phyloP scores from a whole-genome alignment of 2,797 vertebrate species.

The Astyanax mexicanus region DNA sequence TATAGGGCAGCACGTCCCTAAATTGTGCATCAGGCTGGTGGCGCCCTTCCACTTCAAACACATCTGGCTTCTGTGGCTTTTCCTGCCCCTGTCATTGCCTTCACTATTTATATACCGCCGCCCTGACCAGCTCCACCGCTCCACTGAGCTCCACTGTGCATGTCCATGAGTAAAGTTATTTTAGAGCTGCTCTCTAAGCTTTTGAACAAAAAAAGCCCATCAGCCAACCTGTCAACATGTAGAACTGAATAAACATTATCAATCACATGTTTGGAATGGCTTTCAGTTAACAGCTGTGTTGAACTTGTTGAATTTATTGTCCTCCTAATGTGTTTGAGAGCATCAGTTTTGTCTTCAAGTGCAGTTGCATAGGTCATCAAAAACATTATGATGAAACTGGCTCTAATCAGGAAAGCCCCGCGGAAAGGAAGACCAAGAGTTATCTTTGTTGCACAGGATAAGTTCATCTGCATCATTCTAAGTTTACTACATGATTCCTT shows the following conservation, averaged over 20 bases:
- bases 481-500: no score
- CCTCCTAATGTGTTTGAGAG: no score
- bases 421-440: no score
- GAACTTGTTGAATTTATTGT: no score
- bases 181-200: conserved; percentile 26
- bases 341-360: no score
- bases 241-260: not conserved
- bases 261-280: no score
- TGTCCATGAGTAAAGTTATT: conserved; percentile 44
- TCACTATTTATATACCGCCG: conserved; percentile 74
- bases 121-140: conserved; percentile 48
- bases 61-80: conserved; percentile 75
- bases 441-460: no score
- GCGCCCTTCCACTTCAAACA: conserved; percentile 76
- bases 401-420: no score
- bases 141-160: conserved; percentile 17
- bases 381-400: no score
- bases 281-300: no score
- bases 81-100: conserved; percentile 78
- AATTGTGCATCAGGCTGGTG: conserved; percentile 55
- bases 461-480: no score
- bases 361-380: no score
- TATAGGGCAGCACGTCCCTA: conserved; percentile 33
- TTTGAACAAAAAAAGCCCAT: conserved; percentile 6
- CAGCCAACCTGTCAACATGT: not conserved